phyloP scores from a whole-genome alignment of 2,113 vertebrate species.

The Genyomyrus donnyi region DNA sequence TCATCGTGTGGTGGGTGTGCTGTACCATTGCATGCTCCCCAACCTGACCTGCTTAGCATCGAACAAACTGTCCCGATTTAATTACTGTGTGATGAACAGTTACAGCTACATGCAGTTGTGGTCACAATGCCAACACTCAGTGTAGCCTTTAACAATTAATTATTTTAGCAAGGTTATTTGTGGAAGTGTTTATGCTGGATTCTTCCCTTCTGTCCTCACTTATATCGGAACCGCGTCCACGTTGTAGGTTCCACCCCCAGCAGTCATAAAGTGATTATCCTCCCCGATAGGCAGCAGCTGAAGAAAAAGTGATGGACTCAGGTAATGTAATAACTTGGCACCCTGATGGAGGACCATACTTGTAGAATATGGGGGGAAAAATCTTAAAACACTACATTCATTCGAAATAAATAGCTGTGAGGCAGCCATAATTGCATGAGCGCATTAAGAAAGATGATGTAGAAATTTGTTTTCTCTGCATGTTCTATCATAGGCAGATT shows the following conservation, averaged over 20 bases:
- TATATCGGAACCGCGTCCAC: not conserved
- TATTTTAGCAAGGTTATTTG: not conserved
- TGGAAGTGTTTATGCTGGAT: not conserved
- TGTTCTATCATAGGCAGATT: not conserved
- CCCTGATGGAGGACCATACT: not conserved
- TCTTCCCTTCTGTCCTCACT: not conserved
- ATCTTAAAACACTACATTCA: not conserved
- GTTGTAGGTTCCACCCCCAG: not conserved
- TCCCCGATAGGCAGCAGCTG: not conserved
- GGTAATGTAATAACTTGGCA: not conserved
- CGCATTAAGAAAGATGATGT: constrained; percentile 9
- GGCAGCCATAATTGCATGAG: not conserved
- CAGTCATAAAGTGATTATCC: not conserved
- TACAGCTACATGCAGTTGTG: not conserved
- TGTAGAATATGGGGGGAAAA: not conserved
- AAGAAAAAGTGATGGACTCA: not conserved
- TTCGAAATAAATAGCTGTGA: constrained; percentile 7
- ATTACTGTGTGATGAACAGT: not conserved
- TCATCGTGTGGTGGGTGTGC: not conserved
- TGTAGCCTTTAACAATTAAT: not conserved
- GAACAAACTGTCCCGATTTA: not conserved
- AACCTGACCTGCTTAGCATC: not conserved
- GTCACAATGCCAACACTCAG: not conserved
- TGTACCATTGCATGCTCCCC: not conserved
- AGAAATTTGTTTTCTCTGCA: constrained; percentile 6